Base-by-base conservation (phyloP, 2,888 invertebrate genomes). In the Allygus modestus region DNA sequence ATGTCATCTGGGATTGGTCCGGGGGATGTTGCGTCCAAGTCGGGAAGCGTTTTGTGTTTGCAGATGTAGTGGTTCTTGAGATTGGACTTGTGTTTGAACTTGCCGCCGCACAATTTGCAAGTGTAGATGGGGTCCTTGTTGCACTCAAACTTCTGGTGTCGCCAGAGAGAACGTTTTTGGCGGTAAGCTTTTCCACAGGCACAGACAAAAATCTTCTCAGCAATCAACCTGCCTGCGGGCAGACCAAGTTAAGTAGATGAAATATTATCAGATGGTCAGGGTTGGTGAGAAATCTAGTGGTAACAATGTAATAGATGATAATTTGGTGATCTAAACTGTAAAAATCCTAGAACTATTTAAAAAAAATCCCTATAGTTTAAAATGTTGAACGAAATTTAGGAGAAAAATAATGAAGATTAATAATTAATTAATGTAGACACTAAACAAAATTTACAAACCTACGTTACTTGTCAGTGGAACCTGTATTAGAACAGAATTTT, bases 121-220 rank as follows among this genome's bases (percentile, higher is more conserved):
- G 88, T 88, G 85, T 90, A 90, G 37, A 85, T 87, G 1, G 90
- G 90, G 23, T 89, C 89, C 85, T 89, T 89, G 41, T 90, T 90
- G 86, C 91, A 91, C 31, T 84, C 84, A 54, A 51, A 84, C 28
- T 33, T 37, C 15, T 28, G 33, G 28, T 84, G 84, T 23, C 75
- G 73, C 61, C 79, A 54, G 2, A 84, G 75, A 0, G 58, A 58
- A 2, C 84, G 61, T n/a, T 33, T 83, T 9, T 15, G 77, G 7
- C 61, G 77, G 46, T 84, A 84, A 0, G 17, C n/a, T 54, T 65
- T 77, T 2, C 84, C 84, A 84, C 84, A 84, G 9, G 73, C 37
- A 43, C 73, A 73, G 28, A 20, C 11, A 43, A 41, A 73, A 41
- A 73, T 41, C 73, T 73, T 43, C 43, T 31, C 65, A 15, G 5